Percentiles rank a stretch among this genome's conserved stretches.
Evolutionary conservation across 2,113 vertebrate species (phyloP).

Genomic region (Shinisaurus crocodilurus): DNA sequence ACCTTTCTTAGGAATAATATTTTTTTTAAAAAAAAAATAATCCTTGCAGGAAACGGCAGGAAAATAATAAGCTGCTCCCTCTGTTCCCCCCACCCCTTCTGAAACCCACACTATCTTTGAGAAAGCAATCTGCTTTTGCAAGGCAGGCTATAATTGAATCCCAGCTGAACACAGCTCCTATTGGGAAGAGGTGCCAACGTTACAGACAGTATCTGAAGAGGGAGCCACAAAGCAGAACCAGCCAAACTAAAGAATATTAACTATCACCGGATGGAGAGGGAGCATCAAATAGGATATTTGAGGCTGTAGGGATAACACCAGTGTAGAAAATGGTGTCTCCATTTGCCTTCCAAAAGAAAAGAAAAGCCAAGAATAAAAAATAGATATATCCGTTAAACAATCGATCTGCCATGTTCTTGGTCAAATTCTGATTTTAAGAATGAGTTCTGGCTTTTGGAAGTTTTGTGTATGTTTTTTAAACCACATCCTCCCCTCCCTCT

Average conservation of each 20-base stretch:
- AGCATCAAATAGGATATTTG: not conserved
- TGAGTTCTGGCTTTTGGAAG: not conserved
- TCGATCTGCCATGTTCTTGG: constrained; percentile 66
- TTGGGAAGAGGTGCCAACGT: constrained; percentile 65
- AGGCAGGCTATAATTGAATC: constrained; percentile 75
- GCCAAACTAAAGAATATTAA: constrained; percentile 36
- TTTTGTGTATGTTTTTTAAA: not conserved
- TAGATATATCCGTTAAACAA: not conserved
- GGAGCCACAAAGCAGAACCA: constrained; percentile 31
- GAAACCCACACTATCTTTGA: constrained; percentile 70
- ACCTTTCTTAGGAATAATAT: not conserved
- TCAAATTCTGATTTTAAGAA: not conserved
- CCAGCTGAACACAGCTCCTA: constrained; percentile 73
- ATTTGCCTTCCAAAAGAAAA: not conserved
- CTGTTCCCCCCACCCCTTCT: not conserved
- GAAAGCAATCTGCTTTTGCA: constrained; percentile 67
- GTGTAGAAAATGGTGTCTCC: constrained; percentile 21
- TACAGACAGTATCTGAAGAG: constrained; percentile 68
- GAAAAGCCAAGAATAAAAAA: not conserved
- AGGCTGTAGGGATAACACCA: not conserved
- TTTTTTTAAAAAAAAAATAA: constrained; percentile 8
- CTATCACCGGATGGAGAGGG: not conserved
- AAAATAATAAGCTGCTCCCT: not conserved
- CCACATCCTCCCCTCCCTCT: constrained; percentile 43
- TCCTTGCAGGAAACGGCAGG: not conserved